Percentiles rank a stretch among this genome's conserved stretches.
These are phyloP conservation scores for Onthophagus sagittarius DNA, from an alignment of 2,888 invertebrate genomes.

Conservation along the genomic window DNA sequence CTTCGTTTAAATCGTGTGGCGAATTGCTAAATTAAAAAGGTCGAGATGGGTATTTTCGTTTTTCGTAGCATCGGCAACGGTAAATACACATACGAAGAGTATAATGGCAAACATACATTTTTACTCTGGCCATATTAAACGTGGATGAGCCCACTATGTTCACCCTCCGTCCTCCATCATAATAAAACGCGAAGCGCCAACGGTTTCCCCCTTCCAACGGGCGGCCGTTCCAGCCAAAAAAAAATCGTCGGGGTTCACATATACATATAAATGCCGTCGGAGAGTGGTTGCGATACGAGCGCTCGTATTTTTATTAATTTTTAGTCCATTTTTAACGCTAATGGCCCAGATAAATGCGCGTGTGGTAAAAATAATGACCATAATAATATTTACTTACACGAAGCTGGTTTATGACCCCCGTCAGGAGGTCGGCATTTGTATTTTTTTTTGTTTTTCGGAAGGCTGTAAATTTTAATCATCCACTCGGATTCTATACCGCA, in stretches of 20 bases:
- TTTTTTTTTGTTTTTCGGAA: background rate
- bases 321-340: conserved; percentile 38
- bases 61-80: conserved; percentile 19
- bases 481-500: background rate
- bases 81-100: conserved; percentile 40
- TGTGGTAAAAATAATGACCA: conserved; percentile 34
- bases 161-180: conserved; percentile 35
- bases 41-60: background rate
- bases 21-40: background rate
- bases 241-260: conserved; percentile 16
- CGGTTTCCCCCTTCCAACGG: background rate
- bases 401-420: conserved; percentile 2
- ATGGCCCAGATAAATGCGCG: conserved; percentile 35
- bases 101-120: conserved; percentile 50
- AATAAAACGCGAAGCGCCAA: conserved; percentile 29
- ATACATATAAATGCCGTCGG: conserved; percentile 21
- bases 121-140: conserved; percentile 47
- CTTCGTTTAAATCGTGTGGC: background rate
- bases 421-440: background rate
- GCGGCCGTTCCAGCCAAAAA: conserved; percentile 5
- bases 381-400: conserved; percentile 35
- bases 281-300: conserved; percentile 20
- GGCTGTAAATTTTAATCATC: conserved; percentile 2
- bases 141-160: conserved; percentile 27
- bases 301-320: conserved; percentile 40